phyloP scores from a whole-genome alignment of 2,888 invertebrate genomes.

The Apamea epomidion region DNA sequence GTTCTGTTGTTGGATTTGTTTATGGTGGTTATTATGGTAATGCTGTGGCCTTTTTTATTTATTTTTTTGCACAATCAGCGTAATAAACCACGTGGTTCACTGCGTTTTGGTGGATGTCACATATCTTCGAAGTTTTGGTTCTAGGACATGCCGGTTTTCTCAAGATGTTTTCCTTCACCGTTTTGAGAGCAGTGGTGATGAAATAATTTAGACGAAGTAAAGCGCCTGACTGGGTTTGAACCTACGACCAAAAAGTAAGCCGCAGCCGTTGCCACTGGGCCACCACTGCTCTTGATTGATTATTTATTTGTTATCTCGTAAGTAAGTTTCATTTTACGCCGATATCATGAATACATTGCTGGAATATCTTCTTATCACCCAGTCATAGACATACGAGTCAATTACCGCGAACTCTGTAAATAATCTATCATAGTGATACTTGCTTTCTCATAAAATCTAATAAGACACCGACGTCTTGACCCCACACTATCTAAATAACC shows the following conservation, averaged over 20 bases:
- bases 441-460: slow-evolving; percentile 64
- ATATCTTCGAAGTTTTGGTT: background rate
- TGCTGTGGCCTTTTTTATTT: background rate
- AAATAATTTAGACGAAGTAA: background rate
- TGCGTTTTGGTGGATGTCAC: background rate
- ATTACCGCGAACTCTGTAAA: slow-evolving; percentile 50
- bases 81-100: background rate
- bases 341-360: background rate
- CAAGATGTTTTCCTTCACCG: background rate
- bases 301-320: background rate
- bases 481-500: slow-evolving; percentile 68
- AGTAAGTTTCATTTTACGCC: background rate
- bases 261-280: background rate
- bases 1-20: slow-evolving; percentile 56
- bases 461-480: slow-evolving; percentile 65
- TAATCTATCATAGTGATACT: slow-evolving; percentile 52
- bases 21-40: slow-evolving; percentile 29
- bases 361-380: slow-evolving; percentile 26
- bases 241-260: background rate
- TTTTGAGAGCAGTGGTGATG: background rate
- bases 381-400: slow-evolving; percentile 35
- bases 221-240: background rate
- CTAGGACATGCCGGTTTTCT: background rate
- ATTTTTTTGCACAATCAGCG: background rate
- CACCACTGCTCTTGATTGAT: background rate